Evolutionary conservation across 2,888 invertebrate genomes (phyloP).

Genomic region (Polydrusus cervinus): DNA sequence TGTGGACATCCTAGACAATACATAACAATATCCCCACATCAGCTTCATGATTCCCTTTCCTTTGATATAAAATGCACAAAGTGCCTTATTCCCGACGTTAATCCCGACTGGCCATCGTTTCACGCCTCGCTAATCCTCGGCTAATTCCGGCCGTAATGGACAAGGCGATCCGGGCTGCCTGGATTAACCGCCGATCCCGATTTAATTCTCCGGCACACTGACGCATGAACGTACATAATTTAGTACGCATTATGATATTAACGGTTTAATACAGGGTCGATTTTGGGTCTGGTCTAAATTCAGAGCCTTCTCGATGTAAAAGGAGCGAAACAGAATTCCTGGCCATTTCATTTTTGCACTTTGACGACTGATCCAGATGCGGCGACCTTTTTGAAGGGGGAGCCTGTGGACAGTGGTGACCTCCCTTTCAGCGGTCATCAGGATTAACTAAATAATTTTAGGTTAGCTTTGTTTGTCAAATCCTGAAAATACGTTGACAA

Average conservation of each 20-base stretch:
- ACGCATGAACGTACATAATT: constrained; percentile 28
- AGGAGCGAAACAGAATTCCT: no score
- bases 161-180: constrained; percentile 36
- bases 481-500: no score
- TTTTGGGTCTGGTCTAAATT: not conserved
- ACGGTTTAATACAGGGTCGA: constrained; percentile 7
- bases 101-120: constrained; percentile 62
- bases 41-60: constrained; percentile 48
- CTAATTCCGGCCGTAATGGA: constrained; percentile 55
- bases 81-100: constrained; percentile 50
- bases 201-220: constrained; percentile 21
- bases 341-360: no score
- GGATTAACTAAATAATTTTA: no score
- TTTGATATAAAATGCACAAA: constrained; percentile 64
- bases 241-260: constrained; percentile 20
- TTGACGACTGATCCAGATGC: no score
- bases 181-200: constrained; percentile 40
- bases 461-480: no score
- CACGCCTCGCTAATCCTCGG: constrained; percentile 62
- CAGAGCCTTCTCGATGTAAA: no score
- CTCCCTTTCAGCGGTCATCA: no score
- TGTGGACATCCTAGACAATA: not conserved
- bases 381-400: no score
- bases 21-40: constrained; percentile 4
- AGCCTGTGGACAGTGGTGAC: no score